A percentile compares a stretch with the other conserved stretches of the same genome.
phyloP scores from a whole-genome alignment of 2,113 vertebrate species.

The Cryptotis parvus region DNA sequence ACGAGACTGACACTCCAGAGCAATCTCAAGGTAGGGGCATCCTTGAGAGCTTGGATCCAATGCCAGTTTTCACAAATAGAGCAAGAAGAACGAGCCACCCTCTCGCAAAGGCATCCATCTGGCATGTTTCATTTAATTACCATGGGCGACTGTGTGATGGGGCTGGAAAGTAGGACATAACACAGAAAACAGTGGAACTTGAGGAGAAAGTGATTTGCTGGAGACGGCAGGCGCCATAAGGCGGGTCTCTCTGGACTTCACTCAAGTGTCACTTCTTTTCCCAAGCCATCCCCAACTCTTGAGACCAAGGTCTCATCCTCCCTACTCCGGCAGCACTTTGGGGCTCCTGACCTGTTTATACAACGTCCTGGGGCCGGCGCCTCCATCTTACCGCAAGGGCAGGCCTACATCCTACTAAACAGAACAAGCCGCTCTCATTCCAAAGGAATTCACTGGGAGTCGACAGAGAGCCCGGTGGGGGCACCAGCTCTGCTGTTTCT shows the following conservation, averaged over 20 bases:
- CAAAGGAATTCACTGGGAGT: neutral
- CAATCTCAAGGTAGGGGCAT: slow-evolving; percentile 76
- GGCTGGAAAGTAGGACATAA: slow-evolving; percentile 79
- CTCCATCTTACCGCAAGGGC: neutral
- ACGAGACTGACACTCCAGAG: slow-evolving; percentile 53
- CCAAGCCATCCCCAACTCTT: slow-evolving; percentile 27
- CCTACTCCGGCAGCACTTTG: neutral
- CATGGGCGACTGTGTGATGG: slow-evolving; percentile 76
- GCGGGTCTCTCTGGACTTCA: slow-evolving; percentile 17
- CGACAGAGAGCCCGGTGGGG: neutral
- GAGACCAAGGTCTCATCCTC: slow-evolving; percentile 19
- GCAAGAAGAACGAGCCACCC: slow-evolving; percentile 76
- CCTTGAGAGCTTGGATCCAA: slow-evolving; percentile 71
- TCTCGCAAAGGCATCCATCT: slow-evolving; percentile 80
- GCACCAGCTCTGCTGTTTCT: neutral
- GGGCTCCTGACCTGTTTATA: neutral
- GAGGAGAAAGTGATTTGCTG: slow-evolving; percentile 29
- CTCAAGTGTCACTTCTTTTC: slow-evolving; percentile 21
- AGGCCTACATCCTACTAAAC: neutral
- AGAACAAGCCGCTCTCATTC: neutral
- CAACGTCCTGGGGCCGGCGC: neutral
- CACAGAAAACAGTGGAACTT: slow-evolving; percentile 51
- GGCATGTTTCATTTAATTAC: slow-evolving; percentile 83
- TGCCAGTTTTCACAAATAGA: slow-evolving; percentile 83
- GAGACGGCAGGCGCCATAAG: neutral